Evolutionary conservation across 2,888 invertebrate species (phyloP).

Genomic region (Pomacea canaliculata): DNA sequence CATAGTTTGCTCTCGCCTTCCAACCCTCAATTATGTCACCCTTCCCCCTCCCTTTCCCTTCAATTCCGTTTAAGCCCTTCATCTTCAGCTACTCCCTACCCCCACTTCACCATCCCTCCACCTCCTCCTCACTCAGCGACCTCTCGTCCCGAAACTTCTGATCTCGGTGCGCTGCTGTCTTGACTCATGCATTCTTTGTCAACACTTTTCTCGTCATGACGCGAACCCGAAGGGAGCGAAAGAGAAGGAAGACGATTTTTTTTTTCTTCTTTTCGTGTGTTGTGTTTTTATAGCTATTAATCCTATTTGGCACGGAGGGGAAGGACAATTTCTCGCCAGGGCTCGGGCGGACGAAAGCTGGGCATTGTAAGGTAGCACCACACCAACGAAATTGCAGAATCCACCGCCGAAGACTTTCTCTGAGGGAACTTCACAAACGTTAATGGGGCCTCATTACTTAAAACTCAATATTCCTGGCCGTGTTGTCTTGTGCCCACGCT

Average conservation of each 20-base stretch:
- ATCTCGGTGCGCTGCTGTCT: background rate
- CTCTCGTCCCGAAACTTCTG: too few relatives aligned
- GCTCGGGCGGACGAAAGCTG: background rate
- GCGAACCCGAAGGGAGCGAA: background rate
- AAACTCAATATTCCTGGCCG: constrained; percentile 25
- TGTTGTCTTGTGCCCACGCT: constrained; percentile 16
- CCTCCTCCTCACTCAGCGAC: too few relatives aligned
- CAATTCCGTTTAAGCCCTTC: too few relatives aligned
- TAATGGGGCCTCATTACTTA: constrained; percentile 29
- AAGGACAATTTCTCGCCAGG: constrained; percentile 16
- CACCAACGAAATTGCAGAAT: constrained; percentile 3
- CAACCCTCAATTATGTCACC: too few relatives aligned
- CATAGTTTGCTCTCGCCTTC: too few relatives aligned
- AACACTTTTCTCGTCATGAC: constrained; percentile 8
- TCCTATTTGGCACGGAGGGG: constrained; percentile 9
- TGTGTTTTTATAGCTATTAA: constrained; percentile 27
- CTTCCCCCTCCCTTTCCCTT: too few relatives aligned
- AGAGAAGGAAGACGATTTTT: background rate
- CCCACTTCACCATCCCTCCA: too few relatives aligned
- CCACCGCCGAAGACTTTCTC: background rate
- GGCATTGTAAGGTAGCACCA: constrained; percentile 11
- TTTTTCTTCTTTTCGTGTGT: constrained; percentile 12
- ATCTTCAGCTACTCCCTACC: too few relatives aligned
- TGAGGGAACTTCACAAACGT: constrained; percentile 16
- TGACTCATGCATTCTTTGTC: constrained; percentile 21